Percentiles rank a stretch among this genome's conserved stretches.
phyloP scores from a whole-genome alignment of 2,797 vertebrate genomes.

The Molossus molossus region DNA sequence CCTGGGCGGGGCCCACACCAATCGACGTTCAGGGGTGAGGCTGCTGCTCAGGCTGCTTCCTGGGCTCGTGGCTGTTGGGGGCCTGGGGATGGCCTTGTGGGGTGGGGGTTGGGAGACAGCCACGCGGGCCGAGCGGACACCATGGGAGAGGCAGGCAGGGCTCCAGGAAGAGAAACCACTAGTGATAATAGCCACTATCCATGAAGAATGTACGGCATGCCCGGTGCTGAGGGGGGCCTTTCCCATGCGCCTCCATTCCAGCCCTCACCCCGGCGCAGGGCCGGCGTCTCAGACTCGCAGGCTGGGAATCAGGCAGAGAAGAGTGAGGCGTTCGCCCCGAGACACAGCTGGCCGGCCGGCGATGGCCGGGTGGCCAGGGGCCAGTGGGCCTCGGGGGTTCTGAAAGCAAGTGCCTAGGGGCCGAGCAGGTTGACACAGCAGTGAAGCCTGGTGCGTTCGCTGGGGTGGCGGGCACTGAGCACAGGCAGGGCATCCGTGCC shows the following conservation, averaged over 20 bases:
- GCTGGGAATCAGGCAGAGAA: not conserved
- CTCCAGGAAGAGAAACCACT: not conserved
- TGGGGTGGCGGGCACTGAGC: not conserved
- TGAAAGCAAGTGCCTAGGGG: not conserved
- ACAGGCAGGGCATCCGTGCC: not conserved
- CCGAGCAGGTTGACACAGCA: not conserved
- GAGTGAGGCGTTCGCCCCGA: not conserved
- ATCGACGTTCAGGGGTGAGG: slow-evolving; percentile 67
- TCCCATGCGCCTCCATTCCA: not conserved
- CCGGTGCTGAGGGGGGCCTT: not conserved
- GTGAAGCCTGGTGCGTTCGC: not conserved
- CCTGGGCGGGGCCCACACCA: slow-evolving; percentile 69
- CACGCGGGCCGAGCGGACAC: not conserved
- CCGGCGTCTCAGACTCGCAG: not conserved
- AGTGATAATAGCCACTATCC: not conserved
- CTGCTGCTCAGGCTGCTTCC: slow-evolving; percentile 56
- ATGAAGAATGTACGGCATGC: not conserved
- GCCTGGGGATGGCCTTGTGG: not conserved
- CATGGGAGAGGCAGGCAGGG: not conserved
- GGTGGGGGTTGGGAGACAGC: not conserved
- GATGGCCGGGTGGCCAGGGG: not conserved
- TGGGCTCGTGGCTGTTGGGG: not conserved
- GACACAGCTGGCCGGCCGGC: not conserved
- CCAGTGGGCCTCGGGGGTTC: not conserved
- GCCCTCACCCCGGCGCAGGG: not conserved